Evolutionary conservation across 2,797 vertebrate species (phyloP), one percentile per base, ranked within the genome.

Genomic region (Oreonectes daqikongensis): DNA sequence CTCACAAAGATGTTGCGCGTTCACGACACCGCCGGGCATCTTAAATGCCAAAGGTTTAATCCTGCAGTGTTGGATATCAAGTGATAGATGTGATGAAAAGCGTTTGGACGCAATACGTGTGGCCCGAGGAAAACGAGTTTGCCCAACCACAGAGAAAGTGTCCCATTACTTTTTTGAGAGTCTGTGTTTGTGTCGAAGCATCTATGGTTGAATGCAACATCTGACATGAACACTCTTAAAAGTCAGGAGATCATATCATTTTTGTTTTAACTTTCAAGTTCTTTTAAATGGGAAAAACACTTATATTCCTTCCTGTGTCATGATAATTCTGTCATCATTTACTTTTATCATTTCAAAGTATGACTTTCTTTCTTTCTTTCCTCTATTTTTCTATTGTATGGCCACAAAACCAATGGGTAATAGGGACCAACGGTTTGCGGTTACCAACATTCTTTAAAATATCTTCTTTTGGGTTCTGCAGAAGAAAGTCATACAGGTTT

Each of bases 11-110:
- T 22, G 55, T 30, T 28, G 26, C 50, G 28, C 42, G 11, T 57
- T 73, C 14, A 42, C 4, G 5, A 50, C 60, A 68, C 48, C 38
- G 11, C 28, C 71, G 68, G 32, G 70, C 20, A 46, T 42, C 71
- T 81, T 60, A 32, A 60, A 24, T 24, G 22, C 48, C 75, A 53
- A 71, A 72, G 53, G 38, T 69, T 72, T 81, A 78, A 78, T 69
- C 75, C 35, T 11, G 18, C 35, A 65, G 64, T 66, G 59, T 73
- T 15, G 12, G 42, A 79, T 81, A 79, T 79, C 69, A 53, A 61
- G 35, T 72, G 79, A 81, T 46, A 66, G 69, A 60, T 55, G 35
- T 66, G 79, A 81, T 46, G 73, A 78, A 76, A 76, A 61, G 52
- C 18, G 1, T 50, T 46, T 61, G 78, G 72, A 65, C 35, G 28